These are phyloP conservation scores for Salvelinus sp. DNA, from an alignment of 2,113 vertebrate species.

Conservation along the genomic window DNA sequence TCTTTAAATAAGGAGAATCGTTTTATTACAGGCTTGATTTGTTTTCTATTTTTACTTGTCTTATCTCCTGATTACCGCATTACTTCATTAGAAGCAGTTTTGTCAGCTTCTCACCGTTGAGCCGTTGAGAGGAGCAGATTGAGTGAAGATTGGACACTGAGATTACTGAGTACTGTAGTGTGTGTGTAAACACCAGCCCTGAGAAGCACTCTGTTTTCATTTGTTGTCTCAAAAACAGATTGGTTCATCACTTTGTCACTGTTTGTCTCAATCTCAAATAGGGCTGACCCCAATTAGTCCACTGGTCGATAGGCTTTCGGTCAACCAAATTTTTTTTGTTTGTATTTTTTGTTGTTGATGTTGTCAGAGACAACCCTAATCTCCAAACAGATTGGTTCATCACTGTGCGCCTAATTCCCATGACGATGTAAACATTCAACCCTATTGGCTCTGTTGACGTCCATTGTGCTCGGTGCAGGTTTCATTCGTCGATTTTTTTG, in stretches of 20 bases:
- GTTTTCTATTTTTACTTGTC: constrained; percentile 64
- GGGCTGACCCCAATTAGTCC: too few species aligned
- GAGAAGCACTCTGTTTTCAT: background rate
- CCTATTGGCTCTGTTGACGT: too few species aligned
- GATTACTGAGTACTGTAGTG: background rate
- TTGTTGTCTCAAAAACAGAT: background rate
- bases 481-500: too few species aligned
- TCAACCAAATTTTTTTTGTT: too few species aligned
- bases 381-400: too few species aligned
- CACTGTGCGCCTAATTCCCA: too few species aligned
- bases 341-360: too few species aligned
- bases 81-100: constrained; percentile 31
- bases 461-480: too few species aligned
- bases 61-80: constrained; percentile 59
- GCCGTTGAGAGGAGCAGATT: constrained; percentile 26
- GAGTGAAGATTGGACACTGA: constrained; percentile 31
- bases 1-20: constrained; percentile 63
- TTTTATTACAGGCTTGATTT: constrained; percentile 74
- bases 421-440: too few species aligned
- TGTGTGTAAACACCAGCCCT: constrained; percentile 15
- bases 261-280: too few species aligned
- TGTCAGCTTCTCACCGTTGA: constrained; percentile 36
- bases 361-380: too few species aligned
- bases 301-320: too few species aligned
- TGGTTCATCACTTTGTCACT: background rate